phyloP scores from a whole-genome alignment of 2,113 vertebrate species.

The Ailuropoda melanoleuca region DNA sequence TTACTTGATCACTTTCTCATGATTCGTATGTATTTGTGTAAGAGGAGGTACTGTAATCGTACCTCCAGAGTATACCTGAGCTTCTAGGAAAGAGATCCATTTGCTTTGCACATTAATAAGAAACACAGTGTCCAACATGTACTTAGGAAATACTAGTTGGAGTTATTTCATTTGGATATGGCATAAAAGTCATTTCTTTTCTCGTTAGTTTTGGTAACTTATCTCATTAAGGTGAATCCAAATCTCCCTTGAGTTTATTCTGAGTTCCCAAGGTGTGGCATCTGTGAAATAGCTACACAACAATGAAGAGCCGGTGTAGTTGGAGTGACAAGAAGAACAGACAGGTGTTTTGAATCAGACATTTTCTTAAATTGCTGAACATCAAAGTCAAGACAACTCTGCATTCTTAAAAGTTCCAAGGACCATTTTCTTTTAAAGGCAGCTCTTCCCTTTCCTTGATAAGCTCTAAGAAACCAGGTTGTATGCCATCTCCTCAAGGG shows the following conservation, averaged over 20 bases:
- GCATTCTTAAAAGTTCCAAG: neutral
- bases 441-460: neutral
- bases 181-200: neutral
- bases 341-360: neutral
- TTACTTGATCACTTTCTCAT: neutral
- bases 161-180: neutral
- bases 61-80: neutral
- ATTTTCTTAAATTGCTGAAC: neutral
- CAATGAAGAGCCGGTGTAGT: neutral
- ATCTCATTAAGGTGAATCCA: neutral
- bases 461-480: neutral
- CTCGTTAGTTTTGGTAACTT: neutral
- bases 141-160: neutral
- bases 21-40: neutral
- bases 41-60: neutral
- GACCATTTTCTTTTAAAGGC: neutral
- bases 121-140: neutral
- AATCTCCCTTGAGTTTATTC: neutral
- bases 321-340: rapidly evolving
- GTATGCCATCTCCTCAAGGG: neutral
- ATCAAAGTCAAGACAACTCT: neutral
- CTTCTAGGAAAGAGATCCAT: neutral
- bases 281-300: neutral
- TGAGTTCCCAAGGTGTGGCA: neutral
- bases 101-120: neutral